phyloP scores from a whole-genome alignment of 2,113 vertebrate species.

The Sorex fumeus region DNA sequence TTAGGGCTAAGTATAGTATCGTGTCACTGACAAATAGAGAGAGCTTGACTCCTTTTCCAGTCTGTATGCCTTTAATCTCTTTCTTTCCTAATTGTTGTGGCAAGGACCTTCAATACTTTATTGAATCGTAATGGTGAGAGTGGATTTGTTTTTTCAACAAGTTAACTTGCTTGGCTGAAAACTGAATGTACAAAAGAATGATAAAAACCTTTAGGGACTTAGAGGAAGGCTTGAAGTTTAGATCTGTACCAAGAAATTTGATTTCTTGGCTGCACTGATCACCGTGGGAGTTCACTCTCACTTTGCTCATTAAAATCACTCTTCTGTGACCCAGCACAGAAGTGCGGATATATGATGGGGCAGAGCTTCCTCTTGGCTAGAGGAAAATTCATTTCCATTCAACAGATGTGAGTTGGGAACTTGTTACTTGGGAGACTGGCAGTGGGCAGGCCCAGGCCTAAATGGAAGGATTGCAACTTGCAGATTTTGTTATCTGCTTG shows the following conservation, averaged over 20 bases:
- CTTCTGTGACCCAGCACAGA: neutral
- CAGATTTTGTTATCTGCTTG: neutral
- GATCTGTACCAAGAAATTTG: neutral
- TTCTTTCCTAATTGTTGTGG: too few species aligned
- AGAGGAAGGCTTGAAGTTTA: neutral
- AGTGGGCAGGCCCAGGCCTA: neutral
- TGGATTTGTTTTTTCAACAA: neutral
- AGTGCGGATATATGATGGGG: neutral
- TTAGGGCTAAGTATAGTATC: too few species aligned
- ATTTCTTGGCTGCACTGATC: neutral
- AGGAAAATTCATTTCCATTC: constrained; percentile 59
- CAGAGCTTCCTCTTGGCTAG: neutral
- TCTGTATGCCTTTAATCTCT: too few species aligned
- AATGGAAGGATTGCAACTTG: neutral
- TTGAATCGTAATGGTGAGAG: too few species aligned
- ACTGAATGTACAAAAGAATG: neutral
- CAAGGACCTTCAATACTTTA: too few species aligned
- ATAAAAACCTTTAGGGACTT: neutral
- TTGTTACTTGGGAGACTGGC: neutral
- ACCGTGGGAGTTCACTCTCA: neutral
- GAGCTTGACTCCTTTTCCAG: too few species aligned
- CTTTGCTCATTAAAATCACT: constrained; percentile 58
- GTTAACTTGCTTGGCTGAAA: constrained; percentile 20
- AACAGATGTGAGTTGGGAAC: constrained; percentile 22
- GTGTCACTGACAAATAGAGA: too few species aligned